Evolutionary conservation across 2,797 vertebrate genomes (phyloP), one percentile per base, ranked within the genome.

Genomic region (Macropodus opercularis): DNA sequence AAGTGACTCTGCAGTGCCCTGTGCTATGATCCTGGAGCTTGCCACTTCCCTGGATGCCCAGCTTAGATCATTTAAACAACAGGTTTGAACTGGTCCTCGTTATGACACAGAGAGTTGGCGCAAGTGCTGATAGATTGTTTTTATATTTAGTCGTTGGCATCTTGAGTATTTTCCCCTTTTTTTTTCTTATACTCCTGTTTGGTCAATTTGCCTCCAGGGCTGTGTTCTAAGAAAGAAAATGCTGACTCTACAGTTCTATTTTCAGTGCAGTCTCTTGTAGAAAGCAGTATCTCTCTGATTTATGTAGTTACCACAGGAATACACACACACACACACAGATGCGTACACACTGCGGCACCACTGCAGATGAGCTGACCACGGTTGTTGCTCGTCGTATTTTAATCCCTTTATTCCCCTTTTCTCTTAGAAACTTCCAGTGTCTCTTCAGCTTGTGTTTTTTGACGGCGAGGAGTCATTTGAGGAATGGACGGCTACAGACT

Each of bases 1-100:
- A 64, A 96, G 94, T 0, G 95, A 98, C 78, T 97, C 96, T 0
- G 96, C 96, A 0, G 91, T 97, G 41, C 96, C 96, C 50, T 98
- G 96, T 0, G 92, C 96, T 19, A 90, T 98, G 75, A 93, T 98
- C 29, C 85, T 98, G 75, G 96, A 98, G 79, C 83, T 96, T 18
- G 95, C 77, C 0, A 84, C 91, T 0, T 91, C 91, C 12, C 90
- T 98, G 5, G 94, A 97, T 34, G n/a, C 21, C 0, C 83, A 91
- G 56, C 89, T 98, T 15, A 76, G 54, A 27, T 72, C 65, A 0
- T 83, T 92, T 54, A 95, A 93, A 82, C 78, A 91, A 43, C 90
- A 93, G 93, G 95, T 95, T 15, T 42, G 47, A 1, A 1, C 2
- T 36, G 35, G 15, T n/a, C 8, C 15, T 13, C 13, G 4, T 32